These are phyloP conservation scores for Nothura maculosa DNA, from an alignment of 2,797 vertebrate genomes.

Conservation along the genomic window DNA sequence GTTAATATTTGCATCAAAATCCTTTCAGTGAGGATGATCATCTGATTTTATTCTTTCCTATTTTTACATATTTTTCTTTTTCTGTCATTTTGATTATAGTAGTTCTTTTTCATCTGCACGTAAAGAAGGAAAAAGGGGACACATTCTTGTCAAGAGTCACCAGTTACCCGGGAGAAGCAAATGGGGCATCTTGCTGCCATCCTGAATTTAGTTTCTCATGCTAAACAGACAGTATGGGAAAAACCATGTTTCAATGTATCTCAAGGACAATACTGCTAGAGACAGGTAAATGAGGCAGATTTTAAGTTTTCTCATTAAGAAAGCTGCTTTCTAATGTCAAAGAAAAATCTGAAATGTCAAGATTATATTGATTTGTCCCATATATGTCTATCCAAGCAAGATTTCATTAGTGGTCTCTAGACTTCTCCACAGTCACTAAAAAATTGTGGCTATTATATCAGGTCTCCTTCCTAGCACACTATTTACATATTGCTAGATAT, in stretches of 20 bases:
- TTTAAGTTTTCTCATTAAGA: not conserved
- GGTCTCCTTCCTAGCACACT: not conserved
- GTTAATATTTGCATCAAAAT: not conserved
- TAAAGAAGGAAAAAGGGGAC: accelerated
- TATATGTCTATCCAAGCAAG: not conserved
- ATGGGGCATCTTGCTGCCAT: not conserved
- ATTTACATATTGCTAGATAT: not conserved
- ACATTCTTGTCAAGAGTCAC: not conserved
- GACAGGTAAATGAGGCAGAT: not conserved
- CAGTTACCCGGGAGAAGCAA: not conserved
- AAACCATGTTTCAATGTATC: not conserved
- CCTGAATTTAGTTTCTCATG: not conserved
- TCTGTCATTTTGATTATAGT: not conserved
- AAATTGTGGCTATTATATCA: not conserved
- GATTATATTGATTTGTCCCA: not conserved
- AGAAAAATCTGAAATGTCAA: not conserved
- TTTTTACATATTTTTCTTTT: not conserved
- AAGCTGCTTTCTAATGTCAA: not conserved
- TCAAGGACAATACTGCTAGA: not conserved
- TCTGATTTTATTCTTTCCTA: not conserved
- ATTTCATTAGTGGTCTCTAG: not conserved
- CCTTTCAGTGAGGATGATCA: not conserved
- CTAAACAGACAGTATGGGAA: not conserved
- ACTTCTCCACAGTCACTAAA: not conserved
- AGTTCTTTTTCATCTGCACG: not conserved